phyloP scores from a whole-genome alignment of 2,797 vertebrate genomes.

The Adelosebastes latens region DNA sequence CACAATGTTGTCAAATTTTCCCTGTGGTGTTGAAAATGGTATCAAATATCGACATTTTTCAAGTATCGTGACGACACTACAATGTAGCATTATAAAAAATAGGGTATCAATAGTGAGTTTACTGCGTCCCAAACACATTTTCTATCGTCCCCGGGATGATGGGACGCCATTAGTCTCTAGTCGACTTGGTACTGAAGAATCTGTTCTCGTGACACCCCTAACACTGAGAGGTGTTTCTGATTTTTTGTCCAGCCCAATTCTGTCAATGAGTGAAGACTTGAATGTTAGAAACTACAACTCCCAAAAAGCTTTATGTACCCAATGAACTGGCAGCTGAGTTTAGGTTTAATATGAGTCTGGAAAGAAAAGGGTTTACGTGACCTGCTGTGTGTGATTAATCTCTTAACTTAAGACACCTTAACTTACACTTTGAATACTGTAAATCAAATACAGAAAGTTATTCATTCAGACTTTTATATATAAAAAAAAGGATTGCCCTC shows the following conservation, averaged over 20 bases:
- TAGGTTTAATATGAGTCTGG: not conserved
- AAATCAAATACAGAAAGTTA: not conserved
- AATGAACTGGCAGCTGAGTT: not conserved
- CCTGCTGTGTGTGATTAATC: no score
- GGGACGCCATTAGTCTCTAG: no score
- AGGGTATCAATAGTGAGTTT: no score
- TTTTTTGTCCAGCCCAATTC: not conserved
- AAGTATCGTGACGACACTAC: no score
- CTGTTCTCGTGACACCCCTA: rapidly evolving
- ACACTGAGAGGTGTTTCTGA: not conserved
- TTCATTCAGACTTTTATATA: not conserved
- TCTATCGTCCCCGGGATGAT: no score
- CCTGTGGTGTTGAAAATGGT: no score
- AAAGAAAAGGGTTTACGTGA: not conserved
- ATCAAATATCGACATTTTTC: rapidly evolving
- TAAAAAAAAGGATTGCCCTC: not conserved
- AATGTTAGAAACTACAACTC: not conserved
- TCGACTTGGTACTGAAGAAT: not conserved
- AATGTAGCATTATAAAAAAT: no score
- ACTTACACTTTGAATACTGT: not conserved
- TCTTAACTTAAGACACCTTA: not conserved
- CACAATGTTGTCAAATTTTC: no score
- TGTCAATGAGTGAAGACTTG: not conserved
- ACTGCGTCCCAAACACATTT: rapidly evolving
- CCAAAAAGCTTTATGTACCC: not conserved